These are phyloP conservation scores for Xiphophorus hellerii DNA, from an alignment of 2,113 vertebrate species.

Conservation along the genomic window DNA sequence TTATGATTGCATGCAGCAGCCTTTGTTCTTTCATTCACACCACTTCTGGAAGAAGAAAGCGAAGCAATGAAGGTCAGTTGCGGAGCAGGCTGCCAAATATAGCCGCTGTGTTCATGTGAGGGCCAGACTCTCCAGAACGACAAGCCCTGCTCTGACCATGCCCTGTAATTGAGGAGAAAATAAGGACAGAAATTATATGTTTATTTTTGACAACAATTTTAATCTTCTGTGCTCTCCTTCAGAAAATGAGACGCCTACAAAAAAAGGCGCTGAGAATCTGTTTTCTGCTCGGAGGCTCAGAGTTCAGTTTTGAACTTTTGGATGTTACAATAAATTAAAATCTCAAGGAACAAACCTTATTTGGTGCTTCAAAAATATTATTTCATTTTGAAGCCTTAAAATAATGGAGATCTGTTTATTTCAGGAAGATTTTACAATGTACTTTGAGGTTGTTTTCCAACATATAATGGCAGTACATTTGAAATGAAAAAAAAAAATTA, in stretches of 20 bases:
- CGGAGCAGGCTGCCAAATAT: constrained; percentile 86
- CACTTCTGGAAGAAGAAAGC: constrained; percentile 72
- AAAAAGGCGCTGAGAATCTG: constrained; percentile 75
- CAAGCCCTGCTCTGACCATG: constrained; percentile 82
- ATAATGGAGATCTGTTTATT: neutral
- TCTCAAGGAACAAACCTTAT: constrained; percentile 1
- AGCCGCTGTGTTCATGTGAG: constrained; percentile 83
- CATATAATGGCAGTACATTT: neutral
- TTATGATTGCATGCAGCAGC: constrained; percentile 44
- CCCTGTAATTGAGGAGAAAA: constrained; percentile 89
- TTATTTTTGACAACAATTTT: constrained; percentile 89
- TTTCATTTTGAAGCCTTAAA: neutral
- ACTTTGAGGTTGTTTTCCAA: neutral
- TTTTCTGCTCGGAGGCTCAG: constrained; percentile 59
- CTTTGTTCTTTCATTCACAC: constrained; percentile 69
- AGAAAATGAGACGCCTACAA: constrained; percentile 81
- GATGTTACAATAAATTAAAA: constrained; percentile 45
- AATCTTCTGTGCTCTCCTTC: constrained; percentile 85
- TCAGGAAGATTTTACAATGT: neutral
- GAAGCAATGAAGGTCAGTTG: constrained; percentile 81
- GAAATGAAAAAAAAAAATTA: no score
- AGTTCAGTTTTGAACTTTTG: constrained; percentile 51
- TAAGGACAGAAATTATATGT: constrained; percentile 88
- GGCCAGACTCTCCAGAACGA: constrained; percentile 83
- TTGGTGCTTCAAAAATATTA: neutral